Percentiles rank a stretch among this genome's conserved stretches.
phyloP scores from a whole-genome alignment of 2,888 invertebrate genomes.

The Clistopyga incitator region DNA sequence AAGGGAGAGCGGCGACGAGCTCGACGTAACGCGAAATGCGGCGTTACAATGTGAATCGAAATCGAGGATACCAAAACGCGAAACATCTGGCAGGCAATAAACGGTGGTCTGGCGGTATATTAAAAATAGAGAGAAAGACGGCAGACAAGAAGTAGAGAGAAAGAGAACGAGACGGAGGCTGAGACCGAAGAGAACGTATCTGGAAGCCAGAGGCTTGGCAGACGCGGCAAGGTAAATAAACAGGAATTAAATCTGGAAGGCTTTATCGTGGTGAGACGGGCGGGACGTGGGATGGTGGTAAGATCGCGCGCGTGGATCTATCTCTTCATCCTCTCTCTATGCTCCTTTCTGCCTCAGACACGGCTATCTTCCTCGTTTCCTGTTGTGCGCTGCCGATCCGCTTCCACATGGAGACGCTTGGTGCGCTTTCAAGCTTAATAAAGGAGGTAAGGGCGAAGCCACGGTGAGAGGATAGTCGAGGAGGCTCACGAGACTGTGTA shows the following conservation, averaged over 20 bases:
- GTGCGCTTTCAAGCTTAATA: conserved; percentile 66
- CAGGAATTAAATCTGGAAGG: conserved; percentile 83
- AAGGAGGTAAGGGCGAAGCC: conserved; percentile 48
- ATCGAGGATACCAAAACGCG: conserved; percentile 59
- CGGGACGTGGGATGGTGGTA: conserved; percentile 49
- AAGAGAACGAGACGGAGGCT: conserved; percentile 65
- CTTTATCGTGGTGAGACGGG: conserved; percentile 74
- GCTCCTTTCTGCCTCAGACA: conserved; percentile 30
- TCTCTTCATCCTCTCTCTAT: conserved; percentile 45
- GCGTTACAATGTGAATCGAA: conserved; percentile 2
- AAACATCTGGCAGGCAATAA: conserved; percentile 83
- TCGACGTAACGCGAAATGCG: too few relatives aligned
- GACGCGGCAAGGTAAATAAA: conserved; percentile 82
- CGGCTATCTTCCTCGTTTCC: conserved; percentile 53
- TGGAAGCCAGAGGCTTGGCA: conserved; percentile 70
- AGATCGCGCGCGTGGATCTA: conserved; percentile 62
- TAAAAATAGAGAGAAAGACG: conserved; percentile 39
- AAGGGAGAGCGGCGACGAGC: too few relatives aligned
- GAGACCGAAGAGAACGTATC: conserved; percentile 67
- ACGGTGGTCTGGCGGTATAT: conserved; percentile 72
- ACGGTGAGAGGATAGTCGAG: conserved; percentile 31
- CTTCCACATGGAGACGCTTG: conserved; percentile 59
- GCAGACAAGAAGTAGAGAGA: conserved; percentile 69
- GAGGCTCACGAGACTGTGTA: conserved; percentile 36
- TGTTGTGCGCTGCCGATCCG: conserved; percentile 41